Evolutionary conservation across 2,113 vertebrate species (phyloP).

Genomic region (Lucifuga dentata): DNA sequence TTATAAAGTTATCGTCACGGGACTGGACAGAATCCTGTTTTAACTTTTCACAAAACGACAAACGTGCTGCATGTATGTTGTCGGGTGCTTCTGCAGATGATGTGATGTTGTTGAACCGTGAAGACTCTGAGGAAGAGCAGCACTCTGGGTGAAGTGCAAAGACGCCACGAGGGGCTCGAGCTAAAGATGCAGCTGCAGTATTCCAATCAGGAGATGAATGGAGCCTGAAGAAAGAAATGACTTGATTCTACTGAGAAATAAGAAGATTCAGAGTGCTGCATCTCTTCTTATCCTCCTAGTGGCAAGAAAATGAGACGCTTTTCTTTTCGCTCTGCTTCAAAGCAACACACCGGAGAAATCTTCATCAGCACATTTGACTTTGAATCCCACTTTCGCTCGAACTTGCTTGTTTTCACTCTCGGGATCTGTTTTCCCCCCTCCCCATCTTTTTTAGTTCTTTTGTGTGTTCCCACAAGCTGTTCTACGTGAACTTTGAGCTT

Average conservation of each 20-base stretch:
- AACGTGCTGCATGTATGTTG: not conserved
- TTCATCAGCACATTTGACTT: conserved; percentile 30
- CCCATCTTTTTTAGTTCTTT: not conserved
- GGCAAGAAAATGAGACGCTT: conserved; percentile 21
- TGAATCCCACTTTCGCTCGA: not conserved
- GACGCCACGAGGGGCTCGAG: not conserved
- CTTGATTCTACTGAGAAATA: conserved; percentile 20
- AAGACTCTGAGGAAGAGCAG: not conserved
- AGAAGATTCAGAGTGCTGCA: conserved; percentile 9
- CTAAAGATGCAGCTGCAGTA: not conserved
- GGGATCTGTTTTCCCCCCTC: conserved; percentile 18
- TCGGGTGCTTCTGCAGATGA: not conserved
- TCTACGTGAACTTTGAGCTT: too few species aligned
- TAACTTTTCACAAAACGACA: not conserved
- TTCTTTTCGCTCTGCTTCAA: conserved; percentile 2
- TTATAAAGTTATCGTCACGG: not conserved
- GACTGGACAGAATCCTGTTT: too few species aligned
- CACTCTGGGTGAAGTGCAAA: not conserved
- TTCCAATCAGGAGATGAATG: conserved; percentile 19
- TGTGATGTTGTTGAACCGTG: not conserved
- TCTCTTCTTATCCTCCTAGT: conserved; percentile 3
- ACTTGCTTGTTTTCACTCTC: conserved; percentile 1
- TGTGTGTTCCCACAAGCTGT: not conserved
- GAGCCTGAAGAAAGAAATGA: conserved; percentile 1
- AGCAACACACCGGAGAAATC: conserved; percentile 22